phyloP scores from a whole-genome alignment of 2,888 invertebrate species.

The Drosophila maculinotata region DNA sequence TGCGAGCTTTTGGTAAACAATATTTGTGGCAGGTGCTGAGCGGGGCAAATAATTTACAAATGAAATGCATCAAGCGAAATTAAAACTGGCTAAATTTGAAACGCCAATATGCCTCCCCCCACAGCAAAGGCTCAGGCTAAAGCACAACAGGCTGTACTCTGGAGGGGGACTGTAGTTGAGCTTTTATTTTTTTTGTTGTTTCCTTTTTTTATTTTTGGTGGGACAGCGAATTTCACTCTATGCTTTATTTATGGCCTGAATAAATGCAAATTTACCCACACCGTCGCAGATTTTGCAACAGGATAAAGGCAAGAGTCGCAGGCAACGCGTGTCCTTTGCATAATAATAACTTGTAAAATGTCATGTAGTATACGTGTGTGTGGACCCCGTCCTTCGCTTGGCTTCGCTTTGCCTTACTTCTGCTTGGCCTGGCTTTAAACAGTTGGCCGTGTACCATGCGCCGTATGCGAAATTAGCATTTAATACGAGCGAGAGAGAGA shows the following conservation, averaged over 20 bases:
- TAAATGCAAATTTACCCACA: conserved; percentile 74
- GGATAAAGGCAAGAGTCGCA: conserved; percentile 51
- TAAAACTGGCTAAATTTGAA: conserved; percentile 19
- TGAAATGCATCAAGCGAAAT: conserved; percentile 37
- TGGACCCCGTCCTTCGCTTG: conserved; percentile 13
- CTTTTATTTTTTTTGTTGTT: conserved; percentile 32
- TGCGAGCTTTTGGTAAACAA: conserved; percentile 44
- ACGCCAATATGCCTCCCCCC: neutral
- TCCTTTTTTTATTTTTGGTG: conserved; percentile 31
- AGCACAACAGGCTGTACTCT: conserved; percentile 1
- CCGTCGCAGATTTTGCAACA: conserved; percentile 72
- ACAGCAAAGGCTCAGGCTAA: conserved; percentile 5
- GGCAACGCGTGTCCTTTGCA: conserved; percentile 73
- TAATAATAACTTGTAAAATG: conserved; percentile 77
- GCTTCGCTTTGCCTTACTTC: conserved; percentile 15
- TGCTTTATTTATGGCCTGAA: conserved; percentile 76
- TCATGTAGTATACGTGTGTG: conserved; percentile 59
- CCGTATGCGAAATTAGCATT: conserved; percentile 70
- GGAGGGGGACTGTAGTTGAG: neutral
- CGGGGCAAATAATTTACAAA: conserved; percentile 43
- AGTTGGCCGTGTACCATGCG: conserved; percentile 34
- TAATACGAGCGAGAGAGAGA: conserved; percentile 34
- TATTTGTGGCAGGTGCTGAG: conserved; percentile 49
- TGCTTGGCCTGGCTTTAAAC: conserved; percentile 38
- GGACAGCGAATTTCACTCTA: conserved; percentile 19